Base-by-base conservation (phyloP, 2,113 vertebrate species). In the Caretta caretta region DNA sequence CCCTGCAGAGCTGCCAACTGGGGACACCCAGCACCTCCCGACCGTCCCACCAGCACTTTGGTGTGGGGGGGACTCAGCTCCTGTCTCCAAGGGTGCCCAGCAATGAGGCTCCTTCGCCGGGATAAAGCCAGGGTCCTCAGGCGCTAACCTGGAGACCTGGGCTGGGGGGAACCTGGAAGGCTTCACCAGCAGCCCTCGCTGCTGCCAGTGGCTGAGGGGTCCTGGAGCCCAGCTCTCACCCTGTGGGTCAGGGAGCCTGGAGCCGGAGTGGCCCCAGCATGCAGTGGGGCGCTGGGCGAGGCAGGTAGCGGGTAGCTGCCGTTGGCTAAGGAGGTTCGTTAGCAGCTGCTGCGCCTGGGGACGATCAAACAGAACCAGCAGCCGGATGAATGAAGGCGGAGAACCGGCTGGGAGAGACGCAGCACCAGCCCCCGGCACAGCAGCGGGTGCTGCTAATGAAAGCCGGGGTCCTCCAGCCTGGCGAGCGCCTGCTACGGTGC, bases 201-300 rank as follows among this genome's bases (percentile, higher is more conserved):
- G 4, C 54, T 56, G 54, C 22, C 54, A 56, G 22, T 20, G 24
- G 54, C 54, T 24, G 22, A 56, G 54, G 54, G 54, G 54, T 24
- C 22, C 54, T 8, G 8, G 54, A 56, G 54, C 54, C 54, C 54
- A 9, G 54, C 22, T 56, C 54, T 56, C 54, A 3, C 54, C 3
- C 12, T 6, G 54, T 24, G 54, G 22, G 22, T 20, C 56, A 27
- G 56, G 56, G 0, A 16, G 83, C 38, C 75, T 4, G 62, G 20
- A 1, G 6, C 46, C 51, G 69, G 4, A 76, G 27, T 13, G 59
- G 50, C 59, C 59, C 86, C 49, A 4, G 20, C 0, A 1, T 81
- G 72, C 57, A 29, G 76, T 51, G 1, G 7, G 0, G 0, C 4
- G 13, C 54, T 79, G 48, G 51, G 86, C 0, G 0, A 94, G 65